Evolutionary conservation across 2,113 vertebrate genomes (phyloP).

Genomic region (Epinephelus fuscoguttatus): DNA sequence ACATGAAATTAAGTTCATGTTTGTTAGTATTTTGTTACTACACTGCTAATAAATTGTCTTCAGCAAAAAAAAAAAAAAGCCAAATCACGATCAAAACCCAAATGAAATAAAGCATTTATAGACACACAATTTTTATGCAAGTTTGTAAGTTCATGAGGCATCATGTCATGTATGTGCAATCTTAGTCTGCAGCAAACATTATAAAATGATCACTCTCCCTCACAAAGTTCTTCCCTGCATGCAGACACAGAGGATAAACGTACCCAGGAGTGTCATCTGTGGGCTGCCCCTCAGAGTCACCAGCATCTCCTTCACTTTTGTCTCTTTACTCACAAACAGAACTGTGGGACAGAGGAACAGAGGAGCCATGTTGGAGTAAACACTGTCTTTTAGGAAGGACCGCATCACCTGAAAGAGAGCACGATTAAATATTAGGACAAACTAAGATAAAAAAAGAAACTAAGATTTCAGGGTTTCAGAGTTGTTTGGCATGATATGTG

Average conservation of each 20-base stretch:
- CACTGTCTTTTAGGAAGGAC: conserved; percentile 83
- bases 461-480: background rate
- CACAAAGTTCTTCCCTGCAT: background rate
- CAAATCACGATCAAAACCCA: background rate
- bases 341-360: conserved; percentile 89
- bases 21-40: background rate
- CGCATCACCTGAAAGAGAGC: conserved; percentile 82
- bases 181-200: background rate
- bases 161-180: background rate
- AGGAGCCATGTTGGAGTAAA: conserved; percentile 87
- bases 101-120: background rate
- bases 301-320: conserved; percentile 91
- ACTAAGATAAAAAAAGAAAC: too few relatives aligned
- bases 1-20: background rate
- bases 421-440: background rate
- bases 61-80: background rate
- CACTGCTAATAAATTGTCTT: too few relatives aligned
- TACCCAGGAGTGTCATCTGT: conserved; percentile 90
- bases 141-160: background rate
- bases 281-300: conserved; percentile 82
- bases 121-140: background rate
- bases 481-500: background rate
- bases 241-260: conserved; percentile 7
- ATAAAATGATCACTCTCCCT: background rate
- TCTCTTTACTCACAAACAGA: conserved; percentile 89